Percentiles rank a stretch among this genome's conserved stretches.
Evolutionary conservation across 2,888 invertebrate species (phyloP).

Genomic region (Drosophila algonquin): DNA sequence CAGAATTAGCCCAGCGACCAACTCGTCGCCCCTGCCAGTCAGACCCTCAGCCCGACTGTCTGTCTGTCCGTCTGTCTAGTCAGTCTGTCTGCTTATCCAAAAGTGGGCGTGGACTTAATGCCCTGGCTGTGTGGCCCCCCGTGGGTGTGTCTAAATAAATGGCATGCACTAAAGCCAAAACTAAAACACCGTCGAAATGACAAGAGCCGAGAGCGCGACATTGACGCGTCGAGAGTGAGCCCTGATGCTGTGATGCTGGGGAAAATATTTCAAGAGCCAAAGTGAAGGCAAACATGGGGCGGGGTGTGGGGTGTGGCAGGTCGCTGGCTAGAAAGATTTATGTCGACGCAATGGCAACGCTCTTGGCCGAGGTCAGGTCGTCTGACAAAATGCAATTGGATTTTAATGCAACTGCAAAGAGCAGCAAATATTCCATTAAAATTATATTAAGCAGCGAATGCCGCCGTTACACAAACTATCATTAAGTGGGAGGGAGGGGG

Average conservation of each 20-base stretch:
- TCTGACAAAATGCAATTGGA: conserved; percentile 54
- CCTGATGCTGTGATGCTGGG: conserved; percentile 10
- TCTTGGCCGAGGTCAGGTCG: conserved; percentile 16
- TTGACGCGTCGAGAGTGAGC: conserved; percentile 27
- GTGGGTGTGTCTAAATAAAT: conserved; percentile 56
- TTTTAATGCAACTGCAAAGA: conserved; percentile 59
- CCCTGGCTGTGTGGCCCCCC: conserved; percentile 9
- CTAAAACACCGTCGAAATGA: conserved; percentile 20
- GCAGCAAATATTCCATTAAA: conserved; percentile 56
- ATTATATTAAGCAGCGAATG: conserved; percentile 36
- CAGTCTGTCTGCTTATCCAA: conserved; percentile 7
- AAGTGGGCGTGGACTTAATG: conserved; percentile 45
- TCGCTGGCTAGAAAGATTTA: conserved; percentile 38
- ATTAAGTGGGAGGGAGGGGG: conserved; percentile 7
- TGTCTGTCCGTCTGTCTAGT: not conserved
- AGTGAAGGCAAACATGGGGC: conserved; percentile 18
- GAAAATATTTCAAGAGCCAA: conserved; percentile 30
- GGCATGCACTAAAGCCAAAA: conserved; percentile 47
- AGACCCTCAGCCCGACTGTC: not conserved
- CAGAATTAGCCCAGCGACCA: conserved; percentile 53
- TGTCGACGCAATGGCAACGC: conserved; percentile 14
- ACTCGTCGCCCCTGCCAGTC: conserved; percentile 13
- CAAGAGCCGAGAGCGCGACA: conserved; percentile 32
- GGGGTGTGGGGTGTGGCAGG: conserved; percentile 21
- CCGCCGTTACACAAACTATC: conserved; percentile 27